Percentiles rank a stretch among this genome's conserved stretches.
Conservation (phyloP, 2,888 invertebrate species). For the Strigamia transsilvanica region DNA sequence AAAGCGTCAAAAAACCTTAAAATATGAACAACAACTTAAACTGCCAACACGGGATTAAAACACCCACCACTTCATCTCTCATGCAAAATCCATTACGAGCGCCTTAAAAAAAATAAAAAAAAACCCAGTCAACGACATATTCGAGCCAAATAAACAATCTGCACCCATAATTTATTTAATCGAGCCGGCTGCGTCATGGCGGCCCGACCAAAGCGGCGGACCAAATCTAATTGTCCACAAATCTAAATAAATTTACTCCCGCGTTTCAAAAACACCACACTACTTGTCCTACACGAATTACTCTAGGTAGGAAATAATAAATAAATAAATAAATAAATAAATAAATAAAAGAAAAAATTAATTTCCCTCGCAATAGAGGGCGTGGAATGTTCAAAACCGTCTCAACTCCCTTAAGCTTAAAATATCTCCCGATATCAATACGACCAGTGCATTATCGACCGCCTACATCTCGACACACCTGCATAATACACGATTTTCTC, state of each 20-base stretch:
- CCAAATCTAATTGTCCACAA: not conserved
- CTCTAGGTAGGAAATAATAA: not conserved
- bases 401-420: not conserved
- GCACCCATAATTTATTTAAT: slow-evolving; percentile 1
- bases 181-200: not conserved
- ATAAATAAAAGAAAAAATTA: too few species aligned
- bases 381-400: too few species aligned
- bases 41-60: not conserved
- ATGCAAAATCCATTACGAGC: slow-evolving; percentile 7
- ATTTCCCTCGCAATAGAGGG: too few species aligned
- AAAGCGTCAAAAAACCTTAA: not conserved
- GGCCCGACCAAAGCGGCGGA: not conserved
- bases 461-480: slow-evolving; percentile 9
- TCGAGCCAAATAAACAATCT: slow-evolving; percentile 7
- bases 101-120: not conserved
- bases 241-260: not conserved
- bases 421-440: not conserved
- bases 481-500: not conserved
- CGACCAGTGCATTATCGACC: not conserved
- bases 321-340: not conserved
- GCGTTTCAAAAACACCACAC: not conserved
- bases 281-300: not conserved
- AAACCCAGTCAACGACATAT: slow-evolving; percentile 1
- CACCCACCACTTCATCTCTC: not conserved
- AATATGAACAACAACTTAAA: not conserved